These are phyloP conservation scores for Resseliella maxima DNA, from an alignment of 2,888 invertebrate species.

Conservation along the genomic window DNA sequence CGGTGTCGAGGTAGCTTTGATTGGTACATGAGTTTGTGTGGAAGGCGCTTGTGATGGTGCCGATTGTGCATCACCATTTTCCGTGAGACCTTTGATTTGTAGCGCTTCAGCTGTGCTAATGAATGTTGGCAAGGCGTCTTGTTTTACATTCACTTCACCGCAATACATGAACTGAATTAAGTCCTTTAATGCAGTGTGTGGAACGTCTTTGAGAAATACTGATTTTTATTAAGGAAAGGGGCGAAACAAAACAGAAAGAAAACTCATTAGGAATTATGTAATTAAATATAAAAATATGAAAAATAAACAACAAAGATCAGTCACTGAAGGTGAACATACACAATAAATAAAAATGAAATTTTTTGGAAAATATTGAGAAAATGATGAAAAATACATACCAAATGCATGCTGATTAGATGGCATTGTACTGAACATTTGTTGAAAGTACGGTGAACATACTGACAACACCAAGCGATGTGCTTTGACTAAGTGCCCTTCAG, in stretches of 20 bases:
- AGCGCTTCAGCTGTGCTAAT: conserved; percentile 79
- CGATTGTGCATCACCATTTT: conserved; percentile 74
- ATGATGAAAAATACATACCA: conserved; percentile 68
- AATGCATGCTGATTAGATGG: conserved; percentile 77
- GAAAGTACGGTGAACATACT: conserved; percentile 80
- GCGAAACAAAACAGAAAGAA: not conserved
- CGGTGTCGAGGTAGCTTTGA: conserved; percentile 74
- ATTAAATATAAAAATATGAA: too few species aligned
- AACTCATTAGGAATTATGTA: not conserved
- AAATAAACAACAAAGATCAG: too few species aligned
- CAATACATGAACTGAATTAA: conserved; percentile 80
- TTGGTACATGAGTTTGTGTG: conserved; percentile 63
- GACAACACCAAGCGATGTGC: conserved; percentile 79
- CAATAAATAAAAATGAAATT: conserved; percentile 1
- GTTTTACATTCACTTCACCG: conserved; percentile 78
- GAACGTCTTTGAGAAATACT: conserved; percentile 79
- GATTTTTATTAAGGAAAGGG: conserved; percentile 63
- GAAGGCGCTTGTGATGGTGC: conserved; percentile 69
- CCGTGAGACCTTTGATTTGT: conserved; percentile 78
- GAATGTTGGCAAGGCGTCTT: conserved; percentile 78
- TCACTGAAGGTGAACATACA: not conserved
- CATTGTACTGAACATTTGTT: conserved; percentile 77
- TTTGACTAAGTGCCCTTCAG: conserved; percentile 77
- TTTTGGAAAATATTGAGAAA: not conserved
- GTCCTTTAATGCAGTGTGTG: conserved; percentile 76